phyloP scores from a whole-genome alignment of 1,140 invertebrate species.

The Platyura marginata region DNA sequence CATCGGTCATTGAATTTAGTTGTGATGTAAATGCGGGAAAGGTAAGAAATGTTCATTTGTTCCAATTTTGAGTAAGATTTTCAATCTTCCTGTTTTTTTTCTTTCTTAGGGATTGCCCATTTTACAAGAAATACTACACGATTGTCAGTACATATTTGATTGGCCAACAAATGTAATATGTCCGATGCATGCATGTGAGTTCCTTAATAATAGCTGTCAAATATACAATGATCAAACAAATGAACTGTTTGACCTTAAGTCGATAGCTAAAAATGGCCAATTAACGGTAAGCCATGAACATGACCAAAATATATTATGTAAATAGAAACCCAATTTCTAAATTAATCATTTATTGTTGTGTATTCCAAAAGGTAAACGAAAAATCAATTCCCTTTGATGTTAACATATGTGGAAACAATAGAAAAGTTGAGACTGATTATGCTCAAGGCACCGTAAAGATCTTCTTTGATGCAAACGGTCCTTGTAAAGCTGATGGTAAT shows the following conservation, averaged over 20 bases:
- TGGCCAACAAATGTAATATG: constrained; percentile 30
- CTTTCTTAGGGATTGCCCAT: constrained; percentile 22
- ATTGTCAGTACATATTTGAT: constrained; percentile 27
- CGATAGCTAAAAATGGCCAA: constrained; percentile 15
- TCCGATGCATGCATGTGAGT: constrained; percentile 15
- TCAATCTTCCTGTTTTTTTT: not conserved
- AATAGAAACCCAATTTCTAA: no score
- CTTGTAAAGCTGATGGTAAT: constrained; percentile 17
- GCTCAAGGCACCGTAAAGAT: constrained; percentile 20
- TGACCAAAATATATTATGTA: no score
- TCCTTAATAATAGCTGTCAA: constrained; percentile 14
- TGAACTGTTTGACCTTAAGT: constrained; percentile 11
- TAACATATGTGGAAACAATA: constrained; percentile 14
- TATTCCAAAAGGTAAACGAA: not conserved
- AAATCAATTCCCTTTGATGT: constrained; percentile 8
- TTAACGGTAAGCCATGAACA: constrained; percentile 20
- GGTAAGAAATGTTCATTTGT: constrained; percentile 17
- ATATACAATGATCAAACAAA: constrained; percentile 15
- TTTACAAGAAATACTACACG: constrained; percentile 18
- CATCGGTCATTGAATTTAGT: constrained; percentile 25
- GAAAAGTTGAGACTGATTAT: constrained; percentile 19
- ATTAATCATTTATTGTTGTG: no score
- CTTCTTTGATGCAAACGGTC: constrained; percentile 16
- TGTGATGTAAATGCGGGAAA: constrained; percentile 23
- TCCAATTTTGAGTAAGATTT: not conserved